phyloP scores from a whole-genome alignment of 2,113 vertebrate genomes.

The Callopanchax toddi region DNA sequence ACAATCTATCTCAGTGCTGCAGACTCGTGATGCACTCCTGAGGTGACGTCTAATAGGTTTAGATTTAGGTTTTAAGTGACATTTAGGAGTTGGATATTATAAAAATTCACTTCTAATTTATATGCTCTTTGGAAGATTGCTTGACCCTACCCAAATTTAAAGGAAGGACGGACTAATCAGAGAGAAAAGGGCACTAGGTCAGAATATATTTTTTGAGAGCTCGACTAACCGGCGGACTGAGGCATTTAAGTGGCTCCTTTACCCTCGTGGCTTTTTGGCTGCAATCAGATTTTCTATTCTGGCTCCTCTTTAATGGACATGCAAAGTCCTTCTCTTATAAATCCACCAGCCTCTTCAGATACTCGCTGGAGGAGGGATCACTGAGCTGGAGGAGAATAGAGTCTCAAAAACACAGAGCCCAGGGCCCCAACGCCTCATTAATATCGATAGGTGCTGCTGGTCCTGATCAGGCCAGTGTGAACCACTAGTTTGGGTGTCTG shows the following conservation, averaged over 20 bases:
- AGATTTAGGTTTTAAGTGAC: conserved; percentile 12
- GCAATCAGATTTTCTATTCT: conserved; percentile 49
- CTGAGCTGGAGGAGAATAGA: background rate
- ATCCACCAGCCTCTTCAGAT: conserved; percentile 10
- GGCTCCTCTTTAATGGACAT: conserved; percentile 12
- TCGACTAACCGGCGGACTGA: conserved; percentile 8
- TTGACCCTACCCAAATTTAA: conserved; percentile 6
- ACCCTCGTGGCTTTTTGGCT: conserved; percentile 14
- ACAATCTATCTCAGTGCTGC: background rate
- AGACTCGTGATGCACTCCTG: background rate
- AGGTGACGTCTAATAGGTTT: background rate
- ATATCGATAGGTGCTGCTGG: too few species aligned
- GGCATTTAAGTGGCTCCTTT: conserved; percentile 11
- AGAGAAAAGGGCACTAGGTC: background rate
- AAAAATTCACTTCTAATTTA: conserved; percentile 9
- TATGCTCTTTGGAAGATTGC: background rate
- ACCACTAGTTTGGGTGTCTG: too few species aligned
- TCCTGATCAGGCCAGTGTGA: too few species aligned
- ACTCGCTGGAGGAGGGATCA: conserved; percentile 12
- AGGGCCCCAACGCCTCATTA: too few species aligned
- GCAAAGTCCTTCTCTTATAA: conserved; percentile 5
- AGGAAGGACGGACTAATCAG: conserved; percentile 18
- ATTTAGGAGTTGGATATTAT: conserved; percentile 5
- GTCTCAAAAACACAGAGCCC: background rate
- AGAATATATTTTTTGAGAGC: conserved; percentile 8